Evolutionary conservation across 2,797 vertebrate species (phyloP).

Genomic region (Brotula barbata): DNA sequence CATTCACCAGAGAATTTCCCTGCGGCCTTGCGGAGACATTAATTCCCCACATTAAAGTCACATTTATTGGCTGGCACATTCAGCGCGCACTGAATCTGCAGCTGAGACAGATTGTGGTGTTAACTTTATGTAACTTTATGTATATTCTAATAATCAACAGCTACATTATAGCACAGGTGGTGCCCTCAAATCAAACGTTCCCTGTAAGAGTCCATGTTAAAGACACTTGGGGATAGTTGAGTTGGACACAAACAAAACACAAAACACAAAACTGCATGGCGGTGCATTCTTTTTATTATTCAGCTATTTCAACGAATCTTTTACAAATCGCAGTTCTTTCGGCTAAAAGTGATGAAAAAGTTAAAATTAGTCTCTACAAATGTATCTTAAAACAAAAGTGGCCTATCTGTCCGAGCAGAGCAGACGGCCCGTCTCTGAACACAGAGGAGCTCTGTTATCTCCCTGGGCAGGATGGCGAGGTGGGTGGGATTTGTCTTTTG

Average conservation of each 20-base stretch:
- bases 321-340: too few species aligned
- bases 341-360: too few species aligned
- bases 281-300: too few species aligned
- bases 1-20: too few species aligned
- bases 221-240: too few species aligned
- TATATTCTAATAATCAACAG: neutral
- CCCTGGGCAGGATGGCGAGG: constrained; percentile 42
- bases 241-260: too few species aligned
- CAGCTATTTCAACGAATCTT: too few species aligned
- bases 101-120: constrained; percentile 2
- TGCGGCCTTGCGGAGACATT: constrained; percentile 21
- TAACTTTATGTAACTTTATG: neutral
- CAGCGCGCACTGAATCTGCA: constrained; percentile 11
- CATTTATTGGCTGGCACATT: constrained; percentile 10
- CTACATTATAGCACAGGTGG: neutral
- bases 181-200: constrained; percentile 7
- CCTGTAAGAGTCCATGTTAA: too few species aligned
- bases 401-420: constrained; percentile 19
- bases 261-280: too few species aligned
- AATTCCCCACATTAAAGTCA: constrained; percentile 10
- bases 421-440: constrained; percentile 19
- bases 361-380: constrained; percentile 18
- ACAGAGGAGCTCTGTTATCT: constrained; percentile 62
- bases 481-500: constrained; percentile 41
- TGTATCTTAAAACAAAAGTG: constrained; percentile 26